Evolutionary conservation across 2,797 vertebrate genomes (phyloP), one percentile per base, ranked within the genome.

Genomic region (Characodon lateralis): DNA sequence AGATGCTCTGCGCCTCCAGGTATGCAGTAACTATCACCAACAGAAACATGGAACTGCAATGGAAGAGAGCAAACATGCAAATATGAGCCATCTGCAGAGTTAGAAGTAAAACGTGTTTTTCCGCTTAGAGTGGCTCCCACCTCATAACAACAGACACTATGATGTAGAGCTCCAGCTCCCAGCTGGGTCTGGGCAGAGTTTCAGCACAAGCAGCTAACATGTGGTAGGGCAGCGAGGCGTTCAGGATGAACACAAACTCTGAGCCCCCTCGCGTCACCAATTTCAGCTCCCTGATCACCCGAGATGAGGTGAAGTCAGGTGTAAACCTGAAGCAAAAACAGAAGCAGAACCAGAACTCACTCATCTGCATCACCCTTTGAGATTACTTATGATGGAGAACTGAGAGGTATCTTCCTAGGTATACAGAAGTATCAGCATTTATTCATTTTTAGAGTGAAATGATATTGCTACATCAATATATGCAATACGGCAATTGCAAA

Each of bases 1-100:
- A 99, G 83, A 99, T 98, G 93, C 97, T 97, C 94, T 99, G 97
- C 90, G 98, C 98, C 95, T 99, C 98, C 94, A 99, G 93, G 90
- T 98, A 99, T 78, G 98, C 97, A 39, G 97, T 96, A 93, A 96
- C 97, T 55, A 99, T 98, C 77, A 99, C 98, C 94, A 99, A 90
- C 83, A 99, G 96, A 93, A 99, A 99, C 92, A 99, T 97, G n/a
- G 95, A 96, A 82, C 98, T 99, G 93, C 26, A 87, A 56, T 78
- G 3, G 77, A 51, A 81, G 3, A 26, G 39, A 53, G 10, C 31
- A 8, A 43, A 31, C 2, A 50, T 56, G 53, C 16, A 72, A 2
- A 72, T 0, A 18, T 26, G 22, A 77, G 24, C 5, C 16, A 0
- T 26, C 26, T 14, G 53, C 53, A 4, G 3, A 13, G 16, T n/a